Percentiles rank a stretch among this genome's conserved stretches.
phyloP scores from a whole-genome alignment of 2,113 vertebrate genomes.

The Connochaetes taurinus region DNA sequence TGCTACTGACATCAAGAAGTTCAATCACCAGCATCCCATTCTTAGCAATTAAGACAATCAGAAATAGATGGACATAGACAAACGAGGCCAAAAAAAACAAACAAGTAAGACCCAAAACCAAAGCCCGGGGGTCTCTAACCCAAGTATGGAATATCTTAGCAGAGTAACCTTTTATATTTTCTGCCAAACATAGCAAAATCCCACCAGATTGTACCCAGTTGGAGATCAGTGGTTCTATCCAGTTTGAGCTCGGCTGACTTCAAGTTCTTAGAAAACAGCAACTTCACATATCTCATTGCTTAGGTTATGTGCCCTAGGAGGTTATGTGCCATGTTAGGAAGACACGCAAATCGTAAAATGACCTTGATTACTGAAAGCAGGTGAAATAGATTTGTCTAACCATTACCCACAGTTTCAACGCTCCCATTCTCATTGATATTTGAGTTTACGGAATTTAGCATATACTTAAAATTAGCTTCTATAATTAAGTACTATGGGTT shows the following conservation, averaged over 20 bases:
- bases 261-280: not conserved
- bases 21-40: not conserved
- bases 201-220: no score
- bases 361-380: not conserved
- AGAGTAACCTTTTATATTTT: not conserved
- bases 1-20: not conserved
- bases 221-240: not conserved
- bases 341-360: not conserved
- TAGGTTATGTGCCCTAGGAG: not conserved
- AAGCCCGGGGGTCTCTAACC: not conserved
- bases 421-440: not conserved
- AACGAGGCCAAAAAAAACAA: accelerated
- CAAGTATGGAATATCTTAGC: not conserved
- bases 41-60: not conserved
- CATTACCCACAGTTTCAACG: not conserved
- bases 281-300: not conserved
- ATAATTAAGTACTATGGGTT: not conserved
- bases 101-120: not conserved
- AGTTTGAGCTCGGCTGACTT: not conserved
- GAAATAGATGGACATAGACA: not conserved
- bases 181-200: not conserved
- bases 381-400: not conserved
- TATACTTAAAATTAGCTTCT: not conserved
- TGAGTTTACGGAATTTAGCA: not conserved
- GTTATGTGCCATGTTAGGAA: not conserved